Conservation (phyloP, 1,140 invertebrate species). For the Ceratina australensis region DNA sequence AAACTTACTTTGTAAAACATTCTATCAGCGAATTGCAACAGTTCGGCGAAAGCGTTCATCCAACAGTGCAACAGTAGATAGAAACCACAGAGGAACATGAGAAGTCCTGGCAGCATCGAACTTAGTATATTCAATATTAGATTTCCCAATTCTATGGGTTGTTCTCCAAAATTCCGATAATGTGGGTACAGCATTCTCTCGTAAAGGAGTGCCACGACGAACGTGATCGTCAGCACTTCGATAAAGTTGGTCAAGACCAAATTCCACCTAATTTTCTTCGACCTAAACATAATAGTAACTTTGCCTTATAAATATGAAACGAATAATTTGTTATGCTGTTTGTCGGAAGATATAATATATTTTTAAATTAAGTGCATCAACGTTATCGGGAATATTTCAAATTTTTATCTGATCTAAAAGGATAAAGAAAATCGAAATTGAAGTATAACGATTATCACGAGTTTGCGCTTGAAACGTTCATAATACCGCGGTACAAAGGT, state of each 20-base stretch:
- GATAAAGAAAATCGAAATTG: too few relatives aligned
- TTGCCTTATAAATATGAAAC: too few relatives aligned
- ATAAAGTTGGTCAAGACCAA: slow-evolving; percentile 85
- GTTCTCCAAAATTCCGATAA: slow-evolving; percentile 85
- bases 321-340: too few relatives aligned
- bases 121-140: slow-evolving; percentile 85
- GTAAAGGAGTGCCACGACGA: slow-evolving; percentile 89
- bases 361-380: too few relatives aligned
- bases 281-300: slow-evolving; percentile 77
- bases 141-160: slow-evolving; percentile 81
- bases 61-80: slow-evolving; percentile 93
- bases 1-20: slow-evolving; percentile 87
- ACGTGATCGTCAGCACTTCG: slow-evolving; percentile 88
- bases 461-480: too few relatives aligned
- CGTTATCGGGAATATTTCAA: too few relatives aligned
- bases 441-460: too few relatives aligned
- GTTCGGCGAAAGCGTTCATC: slow-evolving; percentile 93
- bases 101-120: slow-evolving; percentile 86
- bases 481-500: too few relatives aligned
- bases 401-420: too few relatives aligned
- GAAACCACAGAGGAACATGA: slow-evolving; percentile 88
- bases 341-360: too few relatives aligned
- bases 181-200: slow-evolving; percentile 86
- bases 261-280: slow-evolving; percentile 86
- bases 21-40: slow-evolving; percentile 91